Conservation (phyloP, 2,797 vertebrate genomes). For the Austrolebias charrua region DNA sequence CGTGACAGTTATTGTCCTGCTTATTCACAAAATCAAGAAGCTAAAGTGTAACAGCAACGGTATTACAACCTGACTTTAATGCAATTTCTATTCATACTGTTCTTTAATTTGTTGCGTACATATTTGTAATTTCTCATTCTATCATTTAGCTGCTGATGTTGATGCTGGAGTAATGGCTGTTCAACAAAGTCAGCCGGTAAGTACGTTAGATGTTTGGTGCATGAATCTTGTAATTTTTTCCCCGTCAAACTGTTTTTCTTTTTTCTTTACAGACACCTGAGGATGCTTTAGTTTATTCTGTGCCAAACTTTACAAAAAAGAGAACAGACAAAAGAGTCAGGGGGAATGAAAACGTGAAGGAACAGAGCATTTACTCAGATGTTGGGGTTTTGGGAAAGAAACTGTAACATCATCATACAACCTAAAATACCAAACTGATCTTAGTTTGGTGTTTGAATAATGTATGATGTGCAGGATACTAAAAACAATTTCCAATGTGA, state of each 20-base stretch:
- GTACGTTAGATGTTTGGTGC: not conserved
- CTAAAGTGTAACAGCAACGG: rapidly evolving
- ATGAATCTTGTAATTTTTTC: not conserved
- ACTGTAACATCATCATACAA: not conserved
- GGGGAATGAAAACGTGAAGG: not conserved
- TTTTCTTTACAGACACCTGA: not conserved
- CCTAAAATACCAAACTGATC: not conserved
- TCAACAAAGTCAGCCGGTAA: not conserved
- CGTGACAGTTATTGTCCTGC: not conserved
- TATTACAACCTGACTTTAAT: not conserved
- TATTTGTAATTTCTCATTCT: not conserved
- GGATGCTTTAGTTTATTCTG: constrained; percentile 8
- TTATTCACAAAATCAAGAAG: not conserved
- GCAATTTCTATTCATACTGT: not conserved
- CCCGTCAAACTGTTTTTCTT: not conserved
- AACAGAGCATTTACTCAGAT: not conserved
- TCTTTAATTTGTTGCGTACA: not conserved
- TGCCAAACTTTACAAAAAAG: not conserved
- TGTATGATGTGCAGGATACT: not conserved
- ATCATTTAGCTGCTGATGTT: not conserved
- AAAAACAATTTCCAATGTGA: not conserved
- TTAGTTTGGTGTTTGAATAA: not conserved
- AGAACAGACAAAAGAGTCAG: not conserved
- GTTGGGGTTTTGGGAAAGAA: not conserved
- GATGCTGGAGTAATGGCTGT: not conserved